Conservation (phyloP, 2,113 vertebrate genomes). For the Petromus typicus region DNA sequence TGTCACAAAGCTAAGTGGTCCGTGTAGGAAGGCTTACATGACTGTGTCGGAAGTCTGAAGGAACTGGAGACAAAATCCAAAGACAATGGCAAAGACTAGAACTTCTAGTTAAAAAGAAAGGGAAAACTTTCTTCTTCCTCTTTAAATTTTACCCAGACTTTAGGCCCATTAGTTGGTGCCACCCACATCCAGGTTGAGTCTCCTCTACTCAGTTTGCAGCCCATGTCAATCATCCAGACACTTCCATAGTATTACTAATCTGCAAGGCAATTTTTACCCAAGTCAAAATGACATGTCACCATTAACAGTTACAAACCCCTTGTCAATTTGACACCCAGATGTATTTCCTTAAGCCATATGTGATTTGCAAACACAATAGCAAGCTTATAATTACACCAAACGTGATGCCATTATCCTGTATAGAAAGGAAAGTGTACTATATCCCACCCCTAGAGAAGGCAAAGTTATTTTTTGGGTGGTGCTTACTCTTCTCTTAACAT, state of each 20-base stretch:
- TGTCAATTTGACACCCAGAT: neutral
- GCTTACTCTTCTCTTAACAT: neutral
- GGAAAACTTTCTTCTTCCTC: too few relatives aligned
- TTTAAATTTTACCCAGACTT: neutral
- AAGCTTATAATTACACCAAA: neutral
- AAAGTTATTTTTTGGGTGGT: neutral
- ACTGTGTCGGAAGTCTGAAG: neutral
- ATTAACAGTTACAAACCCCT: neutral
- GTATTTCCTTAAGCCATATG: neutral
- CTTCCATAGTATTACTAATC: neutral
- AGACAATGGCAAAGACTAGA: neutral
- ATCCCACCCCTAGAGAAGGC: neutral
- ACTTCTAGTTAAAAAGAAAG: neutral
- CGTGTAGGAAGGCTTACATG: neutral
- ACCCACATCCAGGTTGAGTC: neutral
- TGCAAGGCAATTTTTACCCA: neutral
- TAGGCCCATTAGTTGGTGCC: neutral
- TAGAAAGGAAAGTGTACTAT: neutral
- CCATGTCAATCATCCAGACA: neutral
- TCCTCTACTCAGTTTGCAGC: neutral
- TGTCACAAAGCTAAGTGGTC: neutral
- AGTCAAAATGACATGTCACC: neutral
- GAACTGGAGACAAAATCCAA: neutral
- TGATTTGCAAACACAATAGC: neutral
- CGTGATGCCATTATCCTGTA: neutral